Percentiles rank a stretch among this genome's conserved stretches.
These are phyloP conservation scores for Anas georgica DNA, from an alignment of 2,797 vertebrate genomes.

Conservation along the genomic window DNA sequence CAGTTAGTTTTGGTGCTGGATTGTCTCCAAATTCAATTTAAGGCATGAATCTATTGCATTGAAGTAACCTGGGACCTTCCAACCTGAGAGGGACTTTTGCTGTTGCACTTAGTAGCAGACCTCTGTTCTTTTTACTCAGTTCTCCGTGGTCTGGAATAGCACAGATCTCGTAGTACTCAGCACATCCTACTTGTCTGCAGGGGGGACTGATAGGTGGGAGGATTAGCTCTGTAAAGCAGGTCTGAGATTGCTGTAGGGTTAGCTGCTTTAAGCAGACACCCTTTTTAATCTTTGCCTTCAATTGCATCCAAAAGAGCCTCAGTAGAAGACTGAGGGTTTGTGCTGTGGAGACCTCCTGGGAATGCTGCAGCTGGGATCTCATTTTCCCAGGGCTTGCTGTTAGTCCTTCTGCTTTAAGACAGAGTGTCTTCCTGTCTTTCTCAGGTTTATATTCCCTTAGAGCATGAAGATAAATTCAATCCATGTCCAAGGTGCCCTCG, in stretches of 20 bases:
- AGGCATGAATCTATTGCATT: neutral
- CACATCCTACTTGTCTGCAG: neutral
- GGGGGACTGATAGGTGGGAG: neutral
- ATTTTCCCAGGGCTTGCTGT: neutral
- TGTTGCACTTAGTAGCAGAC: neutral
- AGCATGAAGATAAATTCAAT: neutral
- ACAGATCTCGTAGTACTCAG: neutral
- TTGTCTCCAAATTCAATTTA: neutral
- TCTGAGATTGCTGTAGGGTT: neutral
- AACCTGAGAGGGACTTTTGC: neutral
- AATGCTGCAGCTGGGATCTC: neutral
- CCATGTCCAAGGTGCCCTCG: neutral
- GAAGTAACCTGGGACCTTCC: neutral
- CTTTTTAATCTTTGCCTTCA: neutral
- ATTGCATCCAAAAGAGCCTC: neutral
- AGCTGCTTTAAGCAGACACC: neutral
- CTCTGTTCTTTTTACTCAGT: neutral
- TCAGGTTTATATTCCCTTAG: neutral
- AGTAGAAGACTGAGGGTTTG: neutral
- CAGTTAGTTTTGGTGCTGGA: neutral
- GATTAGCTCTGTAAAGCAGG: neutral
- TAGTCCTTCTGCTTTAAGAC: neutral
- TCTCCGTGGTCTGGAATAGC: neutral
- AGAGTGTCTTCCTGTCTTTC: neutral
- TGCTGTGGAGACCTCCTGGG: neutral